phyloP scores from a whole-genome alignment of 2,888 invertebrate genomes.

The Phymatocera aterrima region DNA sequence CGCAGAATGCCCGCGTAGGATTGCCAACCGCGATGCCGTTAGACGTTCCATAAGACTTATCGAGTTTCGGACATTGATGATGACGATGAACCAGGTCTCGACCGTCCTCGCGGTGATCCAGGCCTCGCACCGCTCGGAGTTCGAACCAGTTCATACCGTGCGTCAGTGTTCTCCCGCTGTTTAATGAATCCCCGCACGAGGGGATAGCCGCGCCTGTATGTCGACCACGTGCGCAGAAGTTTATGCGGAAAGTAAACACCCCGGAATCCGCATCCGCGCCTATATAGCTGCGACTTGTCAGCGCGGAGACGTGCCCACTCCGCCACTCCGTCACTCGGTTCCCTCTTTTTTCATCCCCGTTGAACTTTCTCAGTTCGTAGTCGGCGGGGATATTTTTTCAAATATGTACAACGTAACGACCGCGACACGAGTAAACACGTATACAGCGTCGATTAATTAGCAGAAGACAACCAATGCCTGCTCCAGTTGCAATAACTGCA shows the following conservation, averaged over 20 bases:
- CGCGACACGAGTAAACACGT: too few species aligned
- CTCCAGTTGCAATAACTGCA: too few species aligned
- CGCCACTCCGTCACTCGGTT: neutral
- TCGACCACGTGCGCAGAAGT: neutral
- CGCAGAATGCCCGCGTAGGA: neutral
- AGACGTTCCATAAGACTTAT: slow-evolving; percentile 22
- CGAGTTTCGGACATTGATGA: neutral
- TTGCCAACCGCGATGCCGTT: slow-evolving; percentile 4
- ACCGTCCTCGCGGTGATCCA: neutral
- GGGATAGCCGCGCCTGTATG: neutral
- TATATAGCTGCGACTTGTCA: too few species aligned
- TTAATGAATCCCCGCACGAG: neutral
- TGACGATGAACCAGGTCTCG: neutral
- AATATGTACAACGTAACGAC: too few species aligned
- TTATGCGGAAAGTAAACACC: neutral
- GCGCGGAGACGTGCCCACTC: too few species aligned
- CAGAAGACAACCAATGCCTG: too few species aligned
- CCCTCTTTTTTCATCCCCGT: neutral
- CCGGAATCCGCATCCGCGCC: too few species aligned
- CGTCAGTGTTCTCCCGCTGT: slow-evolving; percentile 5
- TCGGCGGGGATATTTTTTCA: too few species aligned
- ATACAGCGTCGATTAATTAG: too few species aligned
- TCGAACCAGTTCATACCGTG: neutral
- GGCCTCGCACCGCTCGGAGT: neutral
- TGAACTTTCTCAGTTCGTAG: too few species aligned